A percentile compares a stretch with the other conserved stretches of the same genome.
phyloP scores from a whole-genome alignment of 2,797 vertebrate species.

The Amblyraja radiata region DNA sequence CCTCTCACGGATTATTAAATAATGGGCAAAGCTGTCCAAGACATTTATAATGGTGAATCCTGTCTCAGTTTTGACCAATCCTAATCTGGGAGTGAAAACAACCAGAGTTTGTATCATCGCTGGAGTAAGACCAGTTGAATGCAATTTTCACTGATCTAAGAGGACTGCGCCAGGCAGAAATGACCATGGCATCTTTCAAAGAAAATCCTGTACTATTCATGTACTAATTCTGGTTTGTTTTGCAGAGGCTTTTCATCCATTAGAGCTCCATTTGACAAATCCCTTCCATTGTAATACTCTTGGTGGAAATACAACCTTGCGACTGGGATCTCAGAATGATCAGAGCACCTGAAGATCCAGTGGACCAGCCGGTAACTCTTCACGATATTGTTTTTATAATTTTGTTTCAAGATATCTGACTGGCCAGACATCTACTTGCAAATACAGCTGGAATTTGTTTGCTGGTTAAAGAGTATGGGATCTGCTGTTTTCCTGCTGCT shows the following conservation, averaged over 20 bases:
- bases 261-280: neutral
- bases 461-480: neutral
- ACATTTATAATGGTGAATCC: neutral
- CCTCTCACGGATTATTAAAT: too few species aligned
- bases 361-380: neutral
- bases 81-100: neutral
- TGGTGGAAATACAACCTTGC: neutral
- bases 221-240: neutral
- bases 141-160: too few species aligned
- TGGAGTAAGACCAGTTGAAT: neutral
- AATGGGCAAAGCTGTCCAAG: neutral
- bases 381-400: neutral
- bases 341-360: neutral
- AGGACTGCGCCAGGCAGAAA: neutral
- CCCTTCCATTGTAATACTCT: neutral
- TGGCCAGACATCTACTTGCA: neutral
- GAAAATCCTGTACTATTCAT: neutral
- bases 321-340: neutral
- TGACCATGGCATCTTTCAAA: neutral
- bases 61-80: neutral
- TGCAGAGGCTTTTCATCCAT: neutral
- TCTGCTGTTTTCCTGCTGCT: neutral
- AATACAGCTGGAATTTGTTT: too few species aligned
- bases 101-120: neutral
- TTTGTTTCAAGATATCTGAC: neutral